These are phyloP conservation scores for Drosophila mayri DNA, from an alignment of 1,140 invertebrate species.

Conservation along the genomic window DNA sequence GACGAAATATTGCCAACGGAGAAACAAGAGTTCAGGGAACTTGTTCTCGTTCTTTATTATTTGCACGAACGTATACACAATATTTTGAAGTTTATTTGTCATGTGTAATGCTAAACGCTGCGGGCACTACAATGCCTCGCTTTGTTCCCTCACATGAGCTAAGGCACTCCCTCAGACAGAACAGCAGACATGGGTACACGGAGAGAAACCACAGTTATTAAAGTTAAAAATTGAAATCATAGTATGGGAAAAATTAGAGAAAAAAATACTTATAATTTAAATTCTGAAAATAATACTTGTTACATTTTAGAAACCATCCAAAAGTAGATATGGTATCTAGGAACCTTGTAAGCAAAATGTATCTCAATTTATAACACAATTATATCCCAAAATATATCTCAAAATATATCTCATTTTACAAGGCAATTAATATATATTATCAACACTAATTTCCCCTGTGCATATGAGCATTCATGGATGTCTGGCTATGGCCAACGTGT, in stretches of 20 bases:
- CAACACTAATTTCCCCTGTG: neutral
- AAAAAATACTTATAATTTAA: too few species aligned
- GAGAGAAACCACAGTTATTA: neutral
- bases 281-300: too few species aligned
- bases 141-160: conserved; percentile 15
- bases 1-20: conserved; percentile 29
- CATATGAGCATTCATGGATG: neutral
- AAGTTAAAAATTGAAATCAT: too few species aligned
- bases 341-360: too few species aligned
- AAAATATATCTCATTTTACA: neutral
- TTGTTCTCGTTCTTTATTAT: conserved; percentile 17
- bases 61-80: conserved; percentile 8
- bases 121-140: conserved; percentile 30
- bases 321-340: too few species aligned
- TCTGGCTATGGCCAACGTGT: conserved; percentile 14
- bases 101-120: conserved; percentile 48
- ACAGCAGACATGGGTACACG: conserved; percentile 1
- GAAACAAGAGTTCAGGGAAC: conserved; percentile 65
- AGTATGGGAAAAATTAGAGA: neutral
- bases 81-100: conserved; percentile 69
- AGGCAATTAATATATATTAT: too few species aligned
- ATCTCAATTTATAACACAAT: too few species aligned
- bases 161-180: conserved; percentile 20
- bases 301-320: too few species aligned
- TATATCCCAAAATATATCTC: too few species aligned